Evolutionary conservation across 2,797 vertebrate species (phyloP), one percentile per base, ranked within the genome.

Genomic region (Gastrophryne carolinensis): DNA sequence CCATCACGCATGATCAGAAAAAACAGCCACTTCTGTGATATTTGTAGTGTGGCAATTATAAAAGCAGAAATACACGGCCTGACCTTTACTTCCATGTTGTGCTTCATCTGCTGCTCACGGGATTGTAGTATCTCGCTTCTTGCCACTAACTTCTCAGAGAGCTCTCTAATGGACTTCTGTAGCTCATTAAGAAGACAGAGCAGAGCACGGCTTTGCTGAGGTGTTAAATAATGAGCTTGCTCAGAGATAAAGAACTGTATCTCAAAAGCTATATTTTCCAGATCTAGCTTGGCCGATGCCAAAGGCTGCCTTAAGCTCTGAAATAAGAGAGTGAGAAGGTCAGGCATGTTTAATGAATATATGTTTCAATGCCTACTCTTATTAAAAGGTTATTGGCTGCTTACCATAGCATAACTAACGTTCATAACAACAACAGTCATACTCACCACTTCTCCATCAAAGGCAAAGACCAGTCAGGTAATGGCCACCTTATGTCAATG

Each of bases 181-280:
- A 98, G 88, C 84, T 94, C 92, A 53, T 93, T 93, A 13, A 98
- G 92, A 82, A 92, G 90, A 76, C 87, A 86, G 67, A 98, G 90
- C 23, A 98, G 90, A 76, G 87, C 89, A 75, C 91, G 84, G 88
- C 93, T 98, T 86, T 97, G 94, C 81, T 95, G 92, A 0, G 94
- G 93, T 2, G 82, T 89, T 77, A 97, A 78, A 78, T 98, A 94
- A 84, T 93, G 94, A 0, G 94, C 93, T 0, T 91, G 92, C 87
- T 99, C 95, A 0, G 96, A 96, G 83, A 98, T 91, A 73, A 98
- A 96, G 69, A 94, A 74, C 86, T 99, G 95, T 77, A 94, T 83
- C 80, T 93, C 91, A 0, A 92, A 90, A 44, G 90, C 95, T 0
- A 92, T 81, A 17, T 65, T 15, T 1, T 89, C 90, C 17, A 98